phyloP scores from a whole-genome alignment of 1,140 invertebrate species.

The Ceratina japonica region DNA sequence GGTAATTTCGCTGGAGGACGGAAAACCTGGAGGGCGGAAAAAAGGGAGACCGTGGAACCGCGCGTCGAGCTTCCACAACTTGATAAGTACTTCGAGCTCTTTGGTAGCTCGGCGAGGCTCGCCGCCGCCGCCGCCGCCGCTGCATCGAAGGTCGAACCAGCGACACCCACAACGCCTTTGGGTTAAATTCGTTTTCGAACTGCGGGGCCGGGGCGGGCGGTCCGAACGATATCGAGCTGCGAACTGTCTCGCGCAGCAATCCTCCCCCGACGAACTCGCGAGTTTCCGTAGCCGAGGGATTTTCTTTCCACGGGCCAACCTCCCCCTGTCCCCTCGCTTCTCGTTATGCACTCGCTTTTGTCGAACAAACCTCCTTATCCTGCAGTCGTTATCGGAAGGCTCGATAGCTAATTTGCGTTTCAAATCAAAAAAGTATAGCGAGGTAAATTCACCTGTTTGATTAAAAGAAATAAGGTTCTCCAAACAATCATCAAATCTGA shows the following conservation, averaged over 20 bases:
- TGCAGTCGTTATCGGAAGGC: background rate
- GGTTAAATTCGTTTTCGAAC: conserved; percentile 42
- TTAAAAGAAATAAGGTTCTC: too few species aligned
- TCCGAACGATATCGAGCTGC: conserved; percentile 5
- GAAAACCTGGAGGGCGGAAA: background rate
- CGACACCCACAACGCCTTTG: background rate
- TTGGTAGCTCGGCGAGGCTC: conserved; percentile 7
- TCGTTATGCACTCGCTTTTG: background rate
- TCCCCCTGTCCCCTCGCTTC: too few species aligned
- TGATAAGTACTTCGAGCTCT: conserved; percentile 44
- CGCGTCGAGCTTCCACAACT: conserved; percentile 44
- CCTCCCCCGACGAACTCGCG: background rate
- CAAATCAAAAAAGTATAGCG: too few species aligned
- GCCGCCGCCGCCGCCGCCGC: too few species aligned
- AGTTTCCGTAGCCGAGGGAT: conserved; percentile 2
- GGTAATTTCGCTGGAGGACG: conserved; percentile 60
- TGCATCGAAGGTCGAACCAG: conserved; percentile 47
- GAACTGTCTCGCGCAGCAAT: conserved; percentile 27
- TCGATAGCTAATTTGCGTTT: background rate
- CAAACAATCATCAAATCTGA: too few species aligned
- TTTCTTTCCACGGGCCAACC: background rate
- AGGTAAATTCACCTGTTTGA: too few species aligned
- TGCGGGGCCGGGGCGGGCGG: background rate
- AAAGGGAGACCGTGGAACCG: background rate
- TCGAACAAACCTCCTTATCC: background rate